These are phyloP conservation scores for Trochalopteron elliotii DNA, from an alignment of 2,113 vertebrate species.

Conservation along the genomic window DNA sequence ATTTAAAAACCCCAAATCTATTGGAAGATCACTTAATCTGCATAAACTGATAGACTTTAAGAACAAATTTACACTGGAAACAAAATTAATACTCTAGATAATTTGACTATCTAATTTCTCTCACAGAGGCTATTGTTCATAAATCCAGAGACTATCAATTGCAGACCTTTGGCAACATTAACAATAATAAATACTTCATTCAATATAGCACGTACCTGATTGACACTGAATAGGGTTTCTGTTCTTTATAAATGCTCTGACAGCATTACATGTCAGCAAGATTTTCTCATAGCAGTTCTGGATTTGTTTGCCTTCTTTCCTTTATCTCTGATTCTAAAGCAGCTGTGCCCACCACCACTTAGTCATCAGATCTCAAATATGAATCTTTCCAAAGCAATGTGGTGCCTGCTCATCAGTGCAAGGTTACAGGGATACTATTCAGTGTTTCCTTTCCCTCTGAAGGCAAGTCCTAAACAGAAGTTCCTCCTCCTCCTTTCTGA, in stretches of 20 bases:
- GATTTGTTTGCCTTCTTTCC: constrained; percentile 54
- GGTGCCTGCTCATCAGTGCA: constrained; percentile 49
- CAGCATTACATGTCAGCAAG: constrained; percentile 46
- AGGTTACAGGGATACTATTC: constrained; percentile 57
- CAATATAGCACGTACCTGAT: constrained; percentile 61
- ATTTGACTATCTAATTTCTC: neutral
- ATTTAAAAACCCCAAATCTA: neutral
- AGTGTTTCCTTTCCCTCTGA: constrained; percentile 57
- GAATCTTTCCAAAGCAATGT: constrained; percentile 44
- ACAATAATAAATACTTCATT: constrained; percentile 40
- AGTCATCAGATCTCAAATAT: constrained; percentile 49
- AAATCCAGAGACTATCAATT: neutral
- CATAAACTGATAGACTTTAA: neutral
- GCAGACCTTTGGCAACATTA: constrained; percentile 27
- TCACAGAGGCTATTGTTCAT: constrained; percentile 4
- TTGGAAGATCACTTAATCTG: constrained; percentile 18
- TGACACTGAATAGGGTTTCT: constrained; percentile 42
- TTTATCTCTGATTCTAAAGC: constrained; percentile 53
- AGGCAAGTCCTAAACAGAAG: constrained; percentile 67
- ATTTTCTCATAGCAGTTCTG: constrained; percentile 48
- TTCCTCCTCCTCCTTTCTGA: constrained; percentile 73
- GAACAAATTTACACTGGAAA: neutral
- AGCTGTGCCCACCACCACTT: constrained; percentile 57
- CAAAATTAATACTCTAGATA: neutral
- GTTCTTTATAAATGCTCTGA: constrained; percentile 48